phyloP scores from a whole-genome alignment of 2,888 invertebrate species.

The Epicampocera succincta region DNA sequence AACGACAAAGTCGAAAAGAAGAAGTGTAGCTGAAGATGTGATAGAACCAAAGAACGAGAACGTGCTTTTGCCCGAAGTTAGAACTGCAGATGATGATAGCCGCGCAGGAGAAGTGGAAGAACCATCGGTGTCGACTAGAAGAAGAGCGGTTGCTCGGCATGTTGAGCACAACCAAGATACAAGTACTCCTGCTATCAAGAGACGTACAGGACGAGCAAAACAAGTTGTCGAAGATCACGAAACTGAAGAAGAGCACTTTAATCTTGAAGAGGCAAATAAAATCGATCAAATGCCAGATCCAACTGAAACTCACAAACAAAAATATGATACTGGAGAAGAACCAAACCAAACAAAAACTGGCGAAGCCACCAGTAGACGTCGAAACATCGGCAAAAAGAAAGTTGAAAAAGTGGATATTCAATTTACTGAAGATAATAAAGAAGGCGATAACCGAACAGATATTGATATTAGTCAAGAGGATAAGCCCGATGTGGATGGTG shows the following conservation, averaged over 20 bases:
- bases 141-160: neutral
- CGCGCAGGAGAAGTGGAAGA: conserved; percentile 21
- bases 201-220: conserved; percentile 27
- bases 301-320: no score
- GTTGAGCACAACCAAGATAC: conserved; percentile 3
- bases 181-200: conserved; percentile 24
- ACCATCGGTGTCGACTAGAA: conserved; percentile 26
- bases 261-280: neutral
- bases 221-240: conserved; percentile 1
- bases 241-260: neutral
- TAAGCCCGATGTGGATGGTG: neutral
- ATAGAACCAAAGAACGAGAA: conserved; percentile 14
- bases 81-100: conserved; percentile 30
- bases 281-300: neutral
- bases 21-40: neutral
- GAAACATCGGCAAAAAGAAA: conserved; percentile 20
- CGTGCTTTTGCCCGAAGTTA: conserved; percentile 13
- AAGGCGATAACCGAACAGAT: neutral
- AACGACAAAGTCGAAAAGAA: conserved; percentile 17
- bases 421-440: neutral
- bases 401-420: neutral
- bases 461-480: neutral
- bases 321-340: conserved; percentile 3
- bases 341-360: neutral
- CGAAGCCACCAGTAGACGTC: conserved; percentile 10